A percentile compares a stretch with the other conserved stretches of the same genome.
These are phyloP conservation scores for Labeo rohita DNA, from an alignment of 2,113 vertebrate species.

Conservation along the genomic window DNA sequence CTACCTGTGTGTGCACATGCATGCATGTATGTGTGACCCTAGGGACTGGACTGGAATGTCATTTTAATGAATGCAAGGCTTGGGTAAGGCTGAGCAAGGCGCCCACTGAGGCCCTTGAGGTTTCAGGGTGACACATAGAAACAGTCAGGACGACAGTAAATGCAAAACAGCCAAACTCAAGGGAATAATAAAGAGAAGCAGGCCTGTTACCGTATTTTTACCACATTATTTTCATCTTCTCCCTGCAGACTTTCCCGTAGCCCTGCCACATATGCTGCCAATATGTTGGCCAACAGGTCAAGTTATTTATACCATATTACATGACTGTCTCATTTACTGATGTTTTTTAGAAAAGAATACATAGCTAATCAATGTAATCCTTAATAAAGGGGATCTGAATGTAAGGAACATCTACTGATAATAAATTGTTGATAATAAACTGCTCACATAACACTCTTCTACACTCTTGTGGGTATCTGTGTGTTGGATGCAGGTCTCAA, in stretches of 20 bases:
- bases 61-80: slow-evolving; percentile 33
- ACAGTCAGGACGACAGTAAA: background rate
- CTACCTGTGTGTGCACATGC: slow-evolving; percentile 46
- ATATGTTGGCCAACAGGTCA: background rate
- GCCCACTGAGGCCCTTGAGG: slow-evolving; percentile 23
- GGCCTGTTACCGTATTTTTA: slow-evolving; percentile 8
- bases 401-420: background rate
- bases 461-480: too few species aligned
- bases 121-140: background rate
- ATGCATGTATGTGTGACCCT: slow-evolving; percentile 35
- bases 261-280: slow-evolving; percentile 10
- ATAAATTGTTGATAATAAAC: background rate
- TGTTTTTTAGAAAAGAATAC: background rate
- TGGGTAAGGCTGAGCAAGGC: slow-evolving; percentile 13
- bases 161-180: slow-evolving; percentile 43
- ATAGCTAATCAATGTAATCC: background rate
- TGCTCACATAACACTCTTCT: background rate
- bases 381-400: background rate
- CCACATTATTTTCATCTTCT: slow-evolving; percentile 20
- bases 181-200: slow-evolving; percentile 32
- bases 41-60: slow-evolving; percentile 33
- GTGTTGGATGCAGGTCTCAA: background rate
- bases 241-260: background rate
- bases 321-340: background rate
- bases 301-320: background rate